Evolutionary conservation across 2,113 vertebrate species (phyloP), one percentile per base, ranked within the genome.

Genomic region (Solenodon paradoxus): DNA sequence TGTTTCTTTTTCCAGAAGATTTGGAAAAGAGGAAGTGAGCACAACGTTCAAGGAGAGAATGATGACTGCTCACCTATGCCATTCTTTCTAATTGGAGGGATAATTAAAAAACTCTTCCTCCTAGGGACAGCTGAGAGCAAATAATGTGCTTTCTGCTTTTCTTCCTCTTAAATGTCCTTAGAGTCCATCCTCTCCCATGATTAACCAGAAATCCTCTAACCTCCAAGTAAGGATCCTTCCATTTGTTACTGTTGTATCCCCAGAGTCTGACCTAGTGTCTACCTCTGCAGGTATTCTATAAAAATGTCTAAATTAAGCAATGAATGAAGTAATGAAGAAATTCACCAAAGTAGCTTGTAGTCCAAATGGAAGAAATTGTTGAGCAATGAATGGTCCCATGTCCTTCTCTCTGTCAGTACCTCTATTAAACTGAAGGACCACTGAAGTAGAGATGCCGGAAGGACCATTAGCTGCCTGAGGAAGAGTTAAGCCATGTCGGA

Each of bases 301-400:
- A 7, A 15, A 71, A 68, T 68, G 35, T 89, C 26, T 61, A 93
- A 86, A 75, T 86, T 69, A 72, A 32, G 74, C 74, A 40, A 15
- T 78, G 19, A 95, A 83, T 83, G 13, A 59, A 59, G 51, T 42
- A 80, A 82, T 63, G 8, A 75, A 38, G 24, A 84, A 26, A 35
- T 78, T 79, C 30, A 79, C 24, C 13, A 87, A 68, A 17, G 2
- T 63, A 79, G 9, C 59, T 90, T n/a, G 12, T 5, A 68, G 35
- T n/a, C 38, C 53, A 88, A 30, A 69, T 32, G 16, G 32, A 83
- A 87, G 4, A 42, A 16, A 64, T 20, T 30, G 3, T 42, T 84
- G 38, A 5, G 2, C 1, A 49, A 61, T 42, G 26, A n/a, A 42
- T 1, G 47, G 40, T 24, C 72, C 85, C 0, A 0, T 45, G 9